A percentile compares a stretch with the other conserved stretches of the same genome.
Conservation (phyloP, 2,113 vertebrate species). For the Oceanodroma tethys region DNA sequence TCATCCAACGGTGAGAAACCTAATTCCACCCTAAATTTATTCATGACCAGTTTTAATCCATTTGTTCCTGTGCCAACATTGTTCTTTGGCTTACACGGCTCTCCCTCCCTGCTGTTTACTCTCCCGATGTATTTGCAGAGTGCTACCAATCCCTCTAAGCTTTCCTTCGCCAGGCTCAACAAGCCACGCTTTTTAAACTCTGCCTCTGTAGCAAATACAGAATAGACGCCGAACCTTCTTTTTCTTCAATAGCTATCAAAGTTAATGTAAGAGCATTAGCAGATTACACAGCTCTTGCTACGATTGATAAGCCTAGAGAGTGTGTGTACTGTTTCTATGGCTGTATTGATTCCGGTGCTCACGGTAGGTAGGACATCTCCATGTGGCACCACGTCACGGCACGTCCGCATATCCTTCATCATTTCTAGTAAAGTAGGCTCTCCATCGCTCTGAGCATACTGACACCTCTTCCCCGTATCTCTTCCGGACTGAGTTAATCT, state of each 20-base stretch:
- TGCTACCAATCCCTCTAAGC: neutral
- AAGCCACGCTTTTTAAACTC: neutral
- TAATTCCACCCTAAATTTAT: neutral
- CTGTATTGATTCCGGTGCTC: neutral
- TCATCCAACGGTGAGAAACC: neutral
- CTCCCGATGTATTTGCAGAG: neutral
- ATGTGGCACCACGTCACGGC: neutral
- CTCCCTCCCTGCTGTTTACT: neutral
- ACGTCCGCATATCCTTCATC: rapidly evolving
- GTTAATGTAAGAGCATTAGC: neutral
- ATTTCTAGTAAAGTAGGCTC: neutral
- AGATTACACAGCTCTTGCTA: neutral
- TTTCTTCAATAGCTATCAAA: neutral
- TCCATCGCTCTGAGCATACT: rapidly evolving
- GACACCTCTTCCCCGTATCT: neutral
- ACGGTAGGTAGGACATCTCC: neutral
- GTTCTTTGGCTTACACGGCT: neutral
- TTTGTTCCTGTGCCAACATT: constrained; percentile 3
- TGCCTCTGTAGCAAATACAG: neutral
- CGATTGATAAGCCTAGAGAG: neutral
- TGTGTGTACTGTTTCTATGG: neutral
- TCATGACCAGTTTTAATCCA: constrained; percentile 17
- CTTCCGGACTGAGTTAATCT: neutral
- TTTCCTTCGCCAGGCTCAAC: neutral
- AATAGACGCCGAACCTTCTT: neutral